Evolutionary conservation across 2,888 invertebrate species (phyloP), one percentile per base, ranked within the genome.

Genomic region (Cyclophora albipunctata): DNA sequence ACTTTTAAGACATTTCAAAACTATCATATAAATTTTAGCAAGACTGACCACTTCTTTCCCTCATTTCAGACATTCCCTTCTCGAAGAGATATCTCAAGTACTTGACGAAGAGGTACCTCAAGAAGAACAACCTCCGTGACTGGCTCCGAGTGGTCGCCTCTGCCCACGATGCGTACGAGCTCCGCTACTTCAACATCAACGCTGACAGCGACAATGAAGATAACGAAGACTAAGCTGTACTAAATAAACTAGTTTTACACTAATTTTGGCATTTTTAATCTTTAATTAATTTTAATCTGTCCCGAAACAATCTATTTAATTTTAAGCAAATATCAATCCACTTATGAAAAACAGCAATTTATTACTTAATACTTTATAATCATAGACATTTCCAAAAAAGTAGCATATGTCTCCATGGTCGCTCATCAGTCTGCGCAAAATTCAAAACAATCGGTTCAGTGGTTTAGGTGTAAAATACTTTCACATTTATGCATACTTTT

Each of bases 91-190:
- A 99, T 81, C 92, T 99, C 62, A 99, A 99, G 89, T 99, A 99
- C 90, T 92, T 99, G 86, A 99, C 99, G 2, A 99, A 99, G 91
- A 98, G 98, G 84, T 99, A 99, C 90, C 92, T 99, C 87, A 99
- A 99, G 92, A 99, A 99, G 92, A 98, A 99, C 90, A 97, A 98
- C 80, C 92, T 99, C 58, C 93, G 99, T 71, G 99, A 99, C 89
- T 99, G 99, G 98, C 93, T 99, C 71, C 92, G 99, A 75, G 99
- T 99, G 56, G 99, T 99, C n/a, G 97, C 99, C 7, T 94, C 95
- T 60, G 93, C 94, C 54, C 98, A 98, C 80, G 98, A 99, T 71
- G 94, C 96, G 0, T 99, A 99, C 65, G 99, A 99, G 90, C 93
- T 99, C 50, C 93, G 99, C 64, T 99, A 99, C 94, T 99, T 99